Evolutionary conservation across 2,888 invertebrate species (phyloP).

Genomic region (Panopea generosa): DNA sequence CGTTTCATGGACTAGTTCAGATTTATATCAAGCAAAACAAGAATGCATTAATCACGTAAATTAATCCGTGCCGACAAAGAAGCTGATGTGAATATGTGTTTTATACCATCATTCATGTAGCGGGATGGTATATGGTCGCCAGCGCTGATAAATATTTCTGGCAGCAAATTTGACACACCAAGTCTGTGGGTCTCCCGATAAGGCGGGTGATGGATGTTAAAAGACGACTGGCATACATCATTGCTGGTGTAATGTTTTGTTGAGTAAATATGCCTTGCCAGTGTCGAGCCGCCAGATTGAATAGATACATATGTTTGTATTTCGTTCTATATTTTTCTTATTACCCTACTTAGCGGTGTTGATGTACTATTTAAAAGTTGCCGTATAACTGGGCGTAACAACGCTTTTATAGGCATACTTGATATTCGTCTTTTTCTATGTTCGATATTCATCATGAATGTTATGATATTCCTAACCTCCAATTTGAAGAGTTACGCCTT

Average conservation of each 20-base stretch:
- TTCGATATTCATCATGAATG: too few species aligned
- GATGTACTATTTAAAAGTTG: too few species aligned
- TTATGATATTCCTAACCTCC: too few species aligned
- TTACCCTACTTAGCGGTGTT: too few species aligned
- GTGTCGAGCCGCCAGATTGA: constrained; percentile 16
- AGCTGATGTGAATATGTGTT: background rate
- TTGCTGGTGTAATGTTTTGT: constrained; percentile 35
- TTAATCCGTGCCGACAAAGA: background rate
- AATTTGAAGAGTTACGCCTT: too few species aligned
- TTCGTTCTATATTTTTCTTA: too few species aligned
- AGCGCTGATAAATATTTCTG: constrained; percentile 27
- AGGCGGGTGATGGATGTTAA: constrained; percentile 30
- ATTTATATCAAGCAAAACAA: too few species aligned
- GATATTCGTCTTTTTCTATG: too few species aligned
- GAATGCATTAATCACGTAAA: constrained; percentile 7
- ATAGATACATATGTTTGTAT: background rate
- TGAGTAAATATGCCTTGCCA: constrained; percentile 43
- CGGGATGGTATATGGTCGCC: background rate
- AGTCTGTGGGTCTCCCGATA: constrained; percentile 29
- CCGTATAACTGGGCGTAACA: too few species aligned
- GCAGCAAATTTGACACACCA: constrained; percentile 44
- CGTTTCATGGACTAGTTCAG: too few species aligned
- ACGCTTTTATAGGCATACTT: too few species aligned
- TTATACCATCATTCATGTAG: too few species aligned
- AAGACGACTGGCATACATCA: constrained; percentile 24